Conservation (phyloP, 2,888 invertebrate species). For the Drosophila tripunctata region DNA sequence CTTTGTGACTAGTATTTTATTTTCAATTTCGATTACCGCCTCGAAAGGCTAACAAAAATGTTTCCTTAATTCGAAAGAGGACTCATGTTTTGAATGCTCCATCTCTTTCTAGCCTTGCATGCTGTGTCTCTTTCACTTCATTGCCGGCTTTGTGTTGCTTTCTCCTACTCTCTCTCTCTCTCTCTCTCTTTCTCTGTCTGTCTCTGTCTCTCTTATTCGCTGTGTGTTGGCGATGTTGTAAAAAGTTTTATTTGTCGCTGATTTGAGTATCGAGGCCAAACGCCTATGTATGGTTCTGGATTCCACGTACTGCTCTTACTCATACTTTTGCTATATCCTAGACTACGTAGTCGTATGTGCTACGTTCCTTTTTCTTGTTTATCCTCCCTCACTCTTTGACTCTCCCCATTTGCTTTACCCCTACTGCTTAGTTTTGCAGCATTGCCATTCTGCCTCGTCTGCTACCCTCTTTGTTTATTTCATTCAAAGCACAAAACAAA, state of each 20-base stretch:
- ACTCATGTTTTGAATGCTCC: constrained; percentile 49
- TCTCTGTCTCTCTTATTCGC: constrained; percentile 14
- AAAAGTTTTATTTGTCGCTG: constrained; percentile 72
- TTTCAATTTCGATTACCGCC: constrained; percentile 51
- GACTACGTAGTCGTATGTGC: constrained; percentile 31
- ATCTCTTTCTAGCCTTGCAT: not conserved
- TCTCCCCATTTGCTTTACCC: not conserved
- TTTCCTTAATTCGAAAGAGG: constrained; percentile 56
- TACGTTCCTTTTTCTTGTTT: constrained; percentile 23
- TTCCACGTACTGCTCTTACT: no score
- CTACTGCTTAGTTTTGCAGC: not conserved
- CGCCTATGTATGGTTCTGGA: constrained; percentile 49
- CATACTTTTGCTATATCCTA: no score
- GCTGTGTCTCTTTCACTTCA: not conserved
- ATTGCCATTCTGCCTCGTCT: not conserved
- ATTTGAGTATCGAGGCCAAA: constrained; percentile 69
- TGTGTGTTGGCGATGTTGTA: constrained; percentile 52
- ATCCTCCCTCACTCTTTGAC: not conserved
- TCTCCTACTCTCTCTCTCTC: not conserved
- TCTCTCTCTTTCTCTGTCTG: not conserved
- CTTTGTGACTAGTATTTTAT: constrained; percentile 14
- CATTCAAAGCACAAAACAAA: constrained; percentile 60
- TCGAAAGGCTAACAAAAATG: constrained; percentile 47
- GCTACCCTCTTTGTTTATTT: constrained; percentile 48
- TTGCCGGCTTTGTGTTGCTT: not conserved